Percentiles rank a stretch among this genome's conserved stretches.
Conservation (phyloP, 2,888 invertebrate species). For the Lepidocyrtinus sp. region DNA sequence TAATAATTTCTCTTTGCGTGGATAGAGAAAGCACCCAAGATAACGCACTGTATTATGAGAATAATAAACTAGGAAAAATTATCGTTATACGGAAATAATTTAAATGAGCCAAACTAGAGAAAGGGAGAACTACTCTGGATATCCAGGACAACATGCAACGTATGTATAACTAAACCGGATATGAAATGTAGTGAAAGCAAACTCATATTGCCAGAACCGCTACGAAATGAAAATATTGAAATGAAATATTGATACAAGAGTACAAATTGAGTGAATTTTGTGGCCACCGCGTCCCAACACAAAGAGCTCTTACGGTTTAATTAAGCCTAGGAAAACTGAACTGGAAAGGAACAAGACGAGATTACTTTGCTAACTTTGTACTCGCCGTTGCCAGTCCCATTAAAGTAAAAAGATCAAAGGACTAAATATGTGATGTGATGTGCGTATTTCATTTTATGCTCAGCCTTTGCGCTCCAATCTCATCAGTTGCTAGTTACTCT, state of each 20-base stretch:
- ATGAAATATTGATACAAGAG: neutral
- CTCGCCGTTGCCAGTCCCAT: too few relatives aligned
- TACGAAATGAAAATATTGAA: too few relatives aligned
- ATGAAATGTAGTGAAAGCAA: neutral
- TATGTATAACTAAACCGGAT: too few relatives aligned
- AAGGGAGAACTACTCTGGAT: too few relatives aligned
- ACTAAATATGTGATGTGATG: constrained; percentile 16
- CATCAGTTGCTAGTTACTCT: too few relatives aligned
- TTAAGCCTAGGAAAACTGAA: neutral
- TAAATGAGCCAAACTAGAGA: neutral
- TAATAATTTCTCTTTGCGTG: constrained; percentile 23
- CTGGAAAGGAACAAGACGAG: neutral
- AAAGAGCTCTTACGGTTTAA: too few relatives aligned
- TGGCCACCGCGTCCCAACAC: too few relatives aligned
- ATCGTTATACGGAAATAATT: constrained; percentile 36
- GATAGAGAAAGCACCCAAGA: constrained; percentile 36
- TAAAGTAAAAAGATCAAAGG: constrained; percentile 17
- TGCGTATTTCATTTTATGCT: neutral
- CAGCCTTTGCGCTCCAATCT: too few relatives aligned
- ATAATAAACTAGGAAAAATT: constrained; percentile 41
- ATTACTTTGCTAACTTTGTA: too few relatives aligned
- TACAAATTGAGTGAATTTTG: constrained; percentile 1
- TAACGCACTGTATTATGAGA: constrained; percentile 48
- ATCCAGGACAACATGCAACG: neutral
- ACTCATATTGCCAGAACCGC: too few relatives aligned